Evolutionary conservation across 1,140 invertebrate species (phyloP), one percentile per base, ranked within the genome.

Genomic region (Ostrea denselamellosa): DNA sequence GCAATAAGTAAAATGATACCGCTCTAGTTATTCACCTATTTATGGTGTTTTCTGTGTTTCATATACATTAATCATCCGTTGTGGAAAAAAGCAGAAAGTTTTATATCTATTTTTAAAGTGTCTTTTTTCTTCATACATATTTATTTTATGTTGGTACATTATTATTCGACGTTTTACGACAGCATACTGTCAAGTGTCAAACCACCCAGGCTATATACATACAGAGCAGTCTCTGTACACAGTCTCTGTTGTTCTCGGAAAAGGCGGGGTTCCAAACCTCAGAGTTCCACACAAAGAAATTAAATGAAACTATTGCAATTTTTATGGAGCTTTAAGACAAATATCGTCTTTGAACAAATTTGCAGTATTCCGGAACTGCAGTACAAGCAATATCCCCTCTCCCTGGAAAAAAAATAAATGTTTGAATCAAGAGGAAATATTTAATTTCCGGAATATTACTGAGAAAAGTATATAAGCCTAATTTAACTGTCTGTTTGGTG

Each of bases 61-160:
- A 44, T 77, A 28, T 5, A 10, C 68, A 77, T 34, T 77, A 77
- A 77, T 34, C 25, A 25, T 34, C 9, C 68, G 68, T 34, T 12
- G 28, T 34, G 9, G 22, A 4, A 34, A 28, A 77, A 77, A 25
- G 28, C 14, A 77, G 25, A 77, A 34, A 77, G 68, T 77, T 77
- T 77, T 71, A 25, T 14, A 25, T 77, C 68, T 77, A 77, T 77
- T 77, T 62, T 77, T 77, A 77, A 77, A 77, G 14, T 77, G 68
- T 77, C 68, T 77, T 77, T 77, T 58, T 62, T 25, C 68, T 77
- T 77, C 68, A 77, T 77, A 77, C 68, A 77, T 77, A 77, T 77
- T 77, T 77, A 77, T 77, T 77, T 77, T 44, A 34, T 77, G 68
- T 77, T 34, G 9, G 68, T 77, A 77, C 68, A 77, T 77, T 77